Conservation (phyloP, 1,140 invertebrate species). For the Wiebesia pumilae region DNA sequence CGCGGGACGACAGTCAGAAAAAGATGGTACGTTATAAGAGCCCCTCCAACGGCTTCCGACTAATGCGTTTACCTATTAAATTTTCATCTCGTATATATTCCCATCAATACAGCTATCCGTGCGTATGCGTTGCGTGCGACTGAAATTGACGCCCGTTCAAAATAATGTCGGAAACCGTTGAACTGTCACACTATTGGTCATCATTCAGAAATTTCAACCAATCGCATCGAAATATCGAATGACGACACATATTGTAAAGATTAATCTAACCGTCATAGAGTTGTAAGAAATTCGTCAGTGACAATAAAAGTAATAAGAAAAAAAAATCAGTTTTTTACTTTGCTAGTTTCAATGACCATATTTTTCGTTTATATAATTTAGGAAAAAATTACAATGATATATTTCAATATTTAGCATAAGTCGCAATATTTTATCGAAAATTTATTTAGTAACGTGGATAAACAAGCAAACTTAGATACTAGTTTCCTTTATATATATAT, state of each 20-base stretch:
- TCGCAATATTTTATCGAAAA: no score
- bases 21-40: not conserved
- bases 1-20: not conserved
- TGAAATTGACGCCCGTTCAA: constrained; percentile 63
- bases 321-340: no score
- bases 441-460: no score
- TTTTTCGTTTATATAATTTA: no score
- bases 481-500: no score
- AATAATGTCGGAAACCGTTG: constrained; percentile 56
- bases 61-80: constrained; percentile 18
- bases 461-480: no score
- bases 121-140: constrained; percentile 29
- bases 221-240: not conserved
- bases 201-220: not conserved
- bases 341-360: no score
- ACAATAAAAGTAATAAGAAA: no score
- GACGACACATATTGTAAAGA: no score
- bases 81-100: constrained; percentile 19
- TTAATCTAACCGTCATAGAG: not conserved
- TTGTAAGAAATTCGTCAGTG: not conserved
- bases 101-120: constrained; percentile 7
- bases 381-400: no score
- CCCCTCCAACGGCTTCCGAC: not conserved
- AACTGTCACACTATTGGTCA: not conserved
- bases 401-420: no score